Conservation (phyloP, 1,140 invertebrate species). For the Pseudomyrmex gracilis region DNA sequence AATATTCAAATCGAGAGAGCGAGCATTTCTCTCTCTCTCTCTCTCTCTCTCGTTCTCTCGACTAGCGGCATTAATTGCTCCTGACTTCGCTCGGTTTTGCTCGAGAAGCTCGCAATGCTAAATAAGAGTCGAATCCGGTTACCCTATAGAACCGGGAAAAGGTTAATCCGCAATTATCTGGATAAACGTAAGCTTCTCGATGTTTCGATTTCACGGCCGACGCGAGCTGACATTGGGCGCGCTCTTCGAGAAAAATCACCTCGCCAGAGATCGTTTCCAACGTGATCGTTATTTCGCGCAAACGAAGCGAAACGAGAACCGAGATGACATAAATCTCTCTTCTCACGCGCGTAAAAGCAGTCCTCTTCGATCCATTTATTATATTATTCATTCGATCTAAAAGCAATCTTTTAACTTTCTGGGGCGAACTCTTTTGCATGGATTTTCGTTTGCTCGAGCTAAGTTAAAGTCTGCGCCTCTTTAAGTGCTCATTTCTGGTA, state of each 20-base stretch:
- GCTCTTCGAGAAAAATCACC: background rate
- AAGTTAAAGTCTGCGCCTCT: background rate
- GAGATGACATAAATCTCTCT: background rate
- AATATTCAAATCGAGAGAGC: background rate
- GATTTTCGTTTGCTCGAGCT: background rate
- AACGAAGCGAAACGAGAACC: background rate
- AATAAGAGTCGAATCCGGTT: background rate
- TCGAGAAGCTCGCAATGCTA: background rate
- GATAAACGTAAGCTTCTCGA: constrained; percentile 6
- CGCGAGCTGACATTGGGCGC: background rate
- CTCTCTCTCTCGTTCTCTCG: no score
- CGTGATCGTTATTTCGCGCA: background rate
- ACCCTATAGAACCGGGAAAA: background rate
- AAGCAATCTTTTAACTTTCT: background rate
- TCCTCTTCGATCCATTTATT: no score
- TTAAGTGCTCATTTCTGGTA: constrained; percentile 8
- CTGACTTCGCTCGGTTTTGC: background rate
- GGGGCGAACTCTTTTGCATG: background rate
- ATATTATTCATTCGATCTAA: constrained; percentile 36
- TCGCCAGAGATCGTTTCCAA: no score
- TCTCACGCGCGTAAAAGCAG: background rate
- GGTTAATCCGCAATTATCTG: background rate
- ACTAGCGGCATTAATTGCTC: background rate
- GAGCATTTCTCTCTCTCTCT: constrained; percentile 15
- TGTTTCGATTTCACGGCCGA: background rate